These are phyloP conservation scores for Poliocrania exsul DNA, from an alignment of 2,797 vertebrate species.

Conservation along the genomic window DNA sequence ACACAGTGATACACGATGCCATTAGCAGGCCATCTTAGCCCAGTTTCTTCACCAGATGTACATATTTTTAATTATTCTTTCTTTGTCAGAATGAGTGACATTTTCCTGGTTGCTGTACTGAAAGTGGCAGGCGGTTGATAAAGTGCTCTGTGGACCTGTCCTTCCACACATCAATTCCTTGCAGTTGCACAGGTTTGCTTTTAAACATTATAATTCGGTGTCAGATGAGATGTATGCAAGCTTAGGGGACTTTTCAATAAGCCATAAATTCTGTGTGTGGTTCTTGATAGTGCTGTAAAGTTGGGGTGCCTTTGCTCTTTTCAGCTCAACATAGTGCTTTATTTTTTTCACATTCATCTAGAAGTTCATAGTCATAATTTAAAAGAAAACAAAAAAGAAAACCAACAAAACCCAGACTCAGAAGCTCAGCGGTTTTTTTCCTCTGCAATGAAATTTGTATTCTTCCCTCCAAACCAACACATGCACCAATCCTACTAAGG, in stretches of 20 bases:
- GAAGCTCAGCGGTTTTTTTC: not conserved
- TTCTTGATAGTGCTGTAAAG: not conserved
- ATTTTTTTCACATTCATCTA: not conserved
- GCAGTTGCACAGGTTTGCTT: not conserved
- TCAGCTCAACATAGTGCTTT: not conserved
- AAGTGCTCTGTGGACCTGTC: not conserved
- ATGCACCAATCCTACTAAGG: not conserved
- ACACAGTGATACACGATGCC: not conserved
- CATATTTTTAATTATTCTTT: conserved; percentile 55
- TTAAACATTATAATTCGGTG: conserved; percentile 13
- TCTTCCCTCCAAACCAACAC: not conserved
- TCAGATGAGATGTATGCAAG: not conserved
- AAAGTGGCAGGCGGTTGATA: conserved; percentile 29
- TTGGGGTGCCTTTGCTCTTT: not conserved
- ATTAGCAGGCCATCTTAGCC: not conserved
- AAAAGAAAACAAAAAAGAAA: not conserved
- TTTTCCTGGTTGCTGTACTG: conserved; percentile 31
- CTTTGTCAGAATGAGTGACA: conserved; percentile 36
- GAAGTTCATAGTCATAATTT: not conserved
- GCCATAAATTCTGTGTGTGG: not conserved
- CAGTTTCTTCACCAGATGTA: conserved; percentile 13
- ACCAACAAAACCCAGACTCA: not conserved
- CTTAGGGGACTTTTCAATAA: not conserved
- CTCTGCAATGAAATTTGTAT: not conserved
- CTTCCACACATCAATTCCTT: conserved; percentile 23